A percentile compares a stretch with the other conserved stretches of the same genome.
phyloP scores from a whole-genome alignment of 2,797 vertebrate species.

The Smutsia temminckii region DNA sequence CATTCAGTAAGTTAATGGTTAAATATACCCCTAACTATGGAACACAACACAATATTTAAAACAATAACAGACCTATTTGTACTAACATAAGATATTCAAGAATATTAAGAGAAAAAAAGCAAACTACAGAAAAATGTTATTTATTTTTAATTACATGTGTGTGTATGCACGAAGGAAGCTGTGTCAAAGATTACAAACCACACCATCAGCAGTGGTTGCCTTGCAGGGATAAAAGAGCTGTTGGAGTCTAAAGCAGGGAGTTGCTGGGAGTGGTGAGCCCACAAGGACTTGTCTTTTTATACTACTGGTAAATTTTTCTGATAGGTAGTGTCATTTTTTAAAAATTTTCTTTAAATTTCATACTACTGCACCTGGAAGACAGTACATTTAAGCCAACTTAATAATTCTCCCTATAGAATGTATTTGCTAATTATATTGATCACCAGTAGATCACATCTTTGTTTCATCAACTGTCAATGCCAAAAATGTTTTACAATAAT shows the following conservation, averaged over 20 bases:
- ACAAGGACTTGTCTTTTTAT: neutral
- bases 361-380: neutral
- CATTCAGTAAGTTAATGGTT: neutral
- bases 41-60: conserved; percentile 20
- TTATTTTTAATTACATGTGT: neutral
- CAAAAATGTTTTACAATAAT: neutral
- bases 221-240: neutral
- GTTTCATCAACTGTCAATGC: conserved; percentile 46
- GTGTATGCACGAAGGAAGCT: neutral
- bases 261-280: neutral
- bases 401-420: neutral
- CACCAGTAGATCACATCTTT: conserved; percentile 39
- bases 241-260: neutral
- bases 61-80: neutral
- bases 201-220: neutral
- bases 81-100: neutral
- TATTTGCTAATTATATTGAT: conserved; percentile 36
- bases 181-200: neutral
- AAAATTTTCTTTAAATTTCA: neutral
- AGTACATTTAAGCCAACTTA: neutral
- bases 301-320: neutral
- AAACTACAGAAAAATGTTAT: neutral
- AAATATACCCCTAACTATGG: neutral
- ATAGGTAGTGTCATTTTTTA: neutral
- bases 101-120: neutral